Evolutionary conservation across 2,113 vertebrate species (phyloP), one percentile per base, ranked within the genome.

Genomic region (Gopherus evgoodei): DNA sequence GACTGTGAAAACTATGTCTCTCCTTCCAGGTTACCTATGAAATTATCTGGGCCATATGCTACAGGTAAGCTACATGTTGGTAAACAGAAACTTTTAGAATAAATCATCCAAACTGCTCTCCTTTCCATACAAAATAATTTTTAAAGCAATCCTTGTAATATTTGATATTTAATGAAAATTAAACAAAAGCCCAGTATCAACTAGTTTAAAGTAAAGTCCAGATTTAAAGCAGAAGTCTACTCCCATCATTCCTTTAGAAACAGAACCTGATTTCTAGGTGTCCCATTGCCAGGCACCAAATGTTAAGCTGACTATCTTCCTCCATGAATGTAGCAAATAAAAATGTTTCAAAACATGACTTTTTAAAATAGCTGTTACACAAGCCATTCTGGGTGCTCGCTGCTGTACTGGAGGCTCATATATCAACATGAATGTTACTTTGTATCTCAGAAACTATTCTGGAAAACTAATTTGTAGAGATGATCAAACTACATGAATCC

Each of bases 211-310:
- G 17, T 38, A 72, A 72, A 19, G 22, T 25, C 44, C 35, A 91
- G 72, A 87, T 91, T 50, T 57, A 69, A 29, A 84, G 83, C 0
- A 3, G 10, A 50, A 80, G 13, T 83, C n/a, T 84, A 90, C 53
- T 96, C 1, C 57, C 49, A 87, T 62, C 92, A 91, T 88, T 89
- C 84, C 8, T 81, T 50, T 22, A n/a, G 75, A 88, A 84, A 56
- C 27, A 56, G 81, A 94, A 87, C 21, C 35, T 93, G 84, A 84
- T 96, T 96, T 93, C 93, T 84, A 96, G 24, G 91, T 57, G 93
- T 87, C 16, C 29, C 59, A 6, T 87, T 78, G 16, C 25, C 44
- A 86, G 16, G 25, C 56, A 24, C 14, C 56, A 65, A 65, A 57
- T 2, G 62, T 81, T 76, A 92, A 95, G 92, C 86, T 47, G 24